phyloP scores from a whole-genome alignment of 2,797 vertebrate species.

The Urosaurus nigricauda region DNA sequence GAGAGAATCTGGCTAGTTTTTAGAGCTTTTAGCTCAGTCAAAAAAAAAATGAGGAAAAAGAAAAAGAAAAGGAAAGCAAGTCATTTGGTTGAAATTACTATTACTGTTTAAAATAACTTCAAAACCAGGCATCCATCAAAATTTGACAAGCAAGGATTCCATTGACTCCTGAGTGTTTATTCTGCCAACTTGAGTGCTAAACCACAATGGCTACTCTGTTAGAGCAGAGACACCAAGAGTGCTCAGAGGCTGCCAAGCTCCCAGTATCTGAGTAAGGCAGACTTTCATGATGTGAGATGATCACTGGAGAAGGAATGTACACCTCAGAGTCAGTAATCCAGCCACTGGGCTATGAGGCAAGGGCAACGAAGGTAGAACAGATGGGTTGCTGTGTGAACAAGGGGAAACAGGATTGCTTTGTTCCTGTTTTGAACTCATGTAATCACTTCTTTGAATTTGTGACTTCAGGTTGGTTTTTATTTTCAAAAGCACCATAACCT shows the following conservation, averaged over 20 bases:
- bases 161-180: conserved; percentile 43
- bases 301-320: conserved; percentile 20
- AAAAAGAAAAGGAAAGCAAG: conserved; percentile 18
- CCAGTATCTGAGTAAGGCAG: conserved; percentile 11
- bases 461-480: conserved; percentile 51
- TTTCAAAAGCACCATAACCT: conserved; percentile 56
- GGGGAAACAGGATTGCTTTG: conserved; percentile 57
- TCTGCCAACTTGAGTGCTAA: conserved; percentile 40
- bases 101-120: neutral
- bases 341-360: conserved; percentile 7
- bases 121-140: conserved; percentile 9
- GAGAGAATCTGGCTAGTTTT: neutral
- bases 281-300: conserved; percentile 5
- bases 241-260: conserved; percentile 48
- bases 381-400: conserved; percentile 61
- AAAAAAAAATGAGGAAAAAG: conserved; percentile 19
- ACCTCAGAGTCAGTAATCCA: conserved; percentile 38
- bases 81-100: conserved; percentile 12
- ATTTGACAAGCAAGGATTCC: conserved; percentile 17
- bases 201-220: conserved; percentile 33
- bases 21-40: conserved; percentile 13
- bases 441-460: conserved; percentile 64
- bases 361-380: conserved; percentile 62
- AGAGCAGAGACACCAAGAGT: conserved; percentile 16
- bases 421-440: conserved; percentile 53